Evolutionary conservation across 2,113 vertebrate species (phyloP).

Genomic region (Ahaetulla prasina): DNA sequence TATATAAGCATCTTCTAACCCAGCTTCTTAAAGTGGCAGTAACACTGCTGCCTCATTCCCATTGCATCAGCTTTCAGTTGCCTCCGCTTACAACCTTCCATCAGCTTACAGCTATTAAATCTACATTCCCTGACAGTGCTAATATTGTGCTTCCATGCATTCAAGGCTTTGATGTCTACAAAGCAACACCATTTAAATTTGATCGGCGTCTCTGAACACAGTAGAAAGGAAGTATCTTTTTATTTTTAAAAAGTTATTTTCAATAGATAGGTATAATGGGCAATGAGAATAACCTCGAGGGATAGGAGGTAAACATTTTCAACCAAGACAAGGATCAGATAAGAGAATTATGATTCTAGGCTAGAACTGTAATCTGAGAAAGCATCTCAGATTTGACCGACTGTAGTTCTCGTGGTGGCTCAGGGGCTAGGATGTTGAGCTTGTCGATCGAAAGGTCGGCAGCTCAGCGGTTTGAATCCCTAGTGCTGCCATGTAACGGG

Average conservation of each 20-base stretch:
- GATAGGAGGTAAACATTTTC: background rate
- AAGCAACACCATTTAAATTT: background rate
- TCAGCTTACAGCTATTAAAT: too few relatives aligned
- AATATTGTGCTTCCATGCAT: background rate
- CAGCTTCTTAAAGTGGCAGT: too few relatives aligned
- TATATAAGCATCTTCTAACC: too few relatives aligned
- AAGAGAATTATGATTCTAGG: background rate
- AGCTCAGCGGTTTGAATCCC: too few relatives aligned
- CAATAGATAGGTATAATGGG: background rate
- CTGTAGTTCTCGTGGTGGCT: background rate
- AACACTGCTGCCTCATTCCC: too few relatives aligned
- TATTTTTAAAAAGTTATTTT: background rate
- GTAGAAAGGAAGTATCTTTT: background rate
- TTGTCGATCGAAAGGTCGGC: too few relatives aligned
- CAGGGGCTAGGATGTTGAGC: too few relatives aligned
- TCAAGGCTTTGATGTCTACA: background rate
- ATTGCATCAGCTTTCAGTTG: too few relatives aligned
- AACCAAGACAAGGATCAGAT: background rate
- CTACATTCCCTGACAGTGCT: too few relatives aligned
- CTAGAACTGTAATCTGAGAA: background rate
- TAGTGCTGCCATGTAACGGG: too few relatives aligned
- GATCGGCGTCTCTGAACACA: background rate
- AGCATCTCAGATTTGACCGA: background rate
- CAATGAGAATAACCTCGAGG: background rate
- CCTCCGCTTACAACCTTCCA: too few relatives aligned